phyloP scores from a whole-genome alignment of 2,888 invertebrate species.

The Meloe dianella region DNA sequence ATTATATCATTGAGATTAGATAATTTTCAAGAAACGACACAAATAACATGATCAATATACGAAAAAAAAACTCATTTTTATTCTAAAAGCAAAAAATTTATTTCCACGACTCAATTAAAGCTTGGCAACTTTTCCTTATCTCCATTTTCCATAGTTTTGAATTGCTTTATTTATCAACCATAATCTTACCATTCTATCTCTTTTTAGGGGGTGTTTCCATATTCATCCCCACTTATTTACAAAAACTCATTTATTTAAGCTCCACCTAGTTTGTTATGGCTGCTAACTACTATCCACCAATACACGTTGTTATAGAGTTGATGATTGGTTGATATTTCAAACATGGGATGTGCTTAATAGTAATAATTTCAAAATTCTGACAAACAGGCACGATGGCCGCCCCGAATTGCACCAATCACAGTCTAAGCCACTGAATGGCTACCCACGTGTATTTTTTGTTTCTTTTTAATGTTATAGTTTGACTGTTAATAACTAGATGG shows the following conservation, averaged over 20 bases:
- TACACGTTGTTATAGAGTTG: conserved; percentile 23
- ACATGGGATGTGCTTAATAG: conserved; percentile 50
- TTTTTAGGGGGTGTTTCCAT: conserved; percentile 23
- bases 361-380: conserved; percentile 53
- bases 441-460: conserved; percentile 23
- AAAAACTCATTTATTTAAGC: conserved; percentile 38
- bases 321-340: conserved; percentile 50
- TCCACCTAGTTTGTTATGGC: conserved; percentile 58
- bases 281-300: conserved; percentile 42
- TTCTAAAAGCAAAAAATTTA: background rate
- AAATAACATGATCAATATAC: too few species aligned
- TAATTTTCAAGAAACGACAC: too few species aligned
- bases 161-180: conserved; percentile 37
- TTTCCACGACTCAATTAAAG: conserved; percentile 41
- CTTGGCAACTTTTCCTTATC: conserved; percentile 39
- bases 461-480: conserved; percentile 31
- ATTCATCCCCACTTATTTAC: conserved; percentile 20
- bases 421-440: conserved; percentile 43
- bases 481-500: conserved; percentile 46
- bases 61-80: background rate
- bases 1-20: too few species aligned
- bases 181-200: conserved; percentile 19
- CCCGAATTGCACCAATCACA: conserved; percentile 58
- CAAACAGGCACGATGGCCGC: conserved; percentile 63
- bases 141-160: conserved; percentile 40